Evolutionary conservation across 2,113 vertebrate genomes (phyloP).

Genomic region (Tinamus guttatus): DNA sequence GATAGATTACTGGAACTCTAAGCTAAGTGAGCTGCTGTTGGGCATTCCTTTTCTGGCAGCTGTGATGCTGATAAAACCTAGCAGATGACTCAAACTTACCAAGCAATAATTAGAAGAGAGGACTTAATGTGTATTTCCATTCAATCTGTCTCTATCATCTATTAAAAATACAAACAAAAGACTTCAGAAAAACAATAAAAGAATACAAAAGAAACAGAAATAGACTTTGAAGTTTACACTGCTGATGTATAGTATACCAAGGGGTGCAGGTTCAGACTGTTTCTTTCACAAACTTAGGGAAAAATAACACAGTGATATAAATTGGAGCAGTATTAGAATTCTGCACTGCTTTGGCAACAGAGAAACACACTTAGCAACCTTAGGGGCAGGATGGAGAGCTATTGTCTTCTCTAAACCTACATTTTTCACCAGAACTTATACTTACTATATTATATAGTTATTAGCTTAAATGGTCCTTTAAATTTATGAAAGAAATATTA

Average conservation of each 20-base stretch:
- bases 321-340: neutral
- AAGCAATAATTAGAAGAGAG: neutral
- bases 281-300: neutral
- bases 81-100: slow-evolving; percentile 20
- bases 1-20: neutral
- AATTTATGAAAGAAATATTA: neutral
- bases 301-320: neutral
- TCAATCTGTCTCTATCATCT: neutral
- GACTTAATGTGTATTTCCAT: slow-evolving; percentile 9
- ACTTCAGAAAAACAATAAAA: neutral
- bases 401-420: neutral
- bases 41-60: neutral
- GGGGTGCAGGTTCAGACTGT: neutral
- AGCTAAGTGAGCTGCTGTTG: neutral
- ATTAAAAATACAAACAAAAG: neutral
- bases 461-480: neutral
- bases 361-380: neutral
- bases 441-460: neutral
- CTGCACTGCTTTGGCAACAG: neutral
- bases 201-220: neutral
- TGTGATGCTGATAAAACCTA: slow-evolving; percentile 37
- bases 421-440: neutral
- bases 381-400: neutral
- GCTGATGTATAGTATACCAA: neutral
- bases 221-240: neutral